Percentiles rank a stretch among this genome's conserved stretches.
Evolutionary conservation across 2,888 invertebrate species (phyloP).

Genomic region (Caenorhabditis angaria): DNA sequence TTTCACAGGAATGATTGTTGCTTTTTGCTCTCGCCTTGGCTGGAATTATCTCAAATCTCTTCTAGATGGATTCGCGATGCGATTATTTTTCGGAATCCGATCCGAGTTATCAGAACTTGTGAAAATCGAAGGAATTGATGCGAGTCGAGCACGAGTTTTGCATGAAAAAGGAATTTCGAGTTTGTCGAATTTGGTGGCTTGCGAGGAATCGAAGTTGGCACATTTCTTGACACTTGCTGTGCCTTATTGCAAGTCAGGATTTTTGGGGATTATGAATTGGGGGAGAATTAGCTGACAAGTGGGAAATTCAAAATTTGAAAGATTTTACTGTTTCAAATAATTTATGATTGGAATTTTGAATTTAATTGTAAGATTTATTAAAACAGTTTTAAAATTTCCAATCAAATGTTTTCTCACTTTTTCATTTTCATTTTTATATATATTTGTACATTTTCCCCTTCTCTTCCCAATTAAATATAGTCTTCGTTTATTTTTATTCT

Average conservation of each 20-base stretch:
- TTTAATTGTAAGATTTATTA: too few species aligned
- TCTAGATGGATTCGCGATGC: slow-evolving; percentile 89
- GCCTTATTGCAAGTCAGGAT: slow-evolving; percentile 51
- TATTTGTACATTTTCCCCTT: too few species aligned
- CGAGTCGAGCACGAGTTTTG: slow-evolving; percentile 57
- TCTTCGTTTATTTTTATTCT: not conserved
- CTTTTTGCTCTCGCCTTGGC: slow-evolving; percentile 90
- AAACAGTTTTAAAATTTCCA: too few species aligned
- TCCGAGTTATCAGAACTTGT: slow-evolving; percentile 90
- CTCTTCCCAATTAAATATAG: too few species aligned
- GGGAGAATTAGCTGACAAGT: not conserved
- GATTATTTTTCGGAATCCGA: slow-evolving; percentile 86
- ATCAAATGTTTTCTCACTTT: too few species aligned
- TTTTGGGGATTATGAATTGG: not conserved
- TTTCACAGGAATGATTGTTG: slow-evolving; percentile 87
- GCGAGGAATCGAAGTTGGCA: slow-evolving; percentile 39
- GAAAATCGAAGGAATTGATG: slow-evolving; percentile 77
- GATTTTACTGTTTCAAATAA: too few species aligned
- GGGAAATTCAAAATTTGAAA: not conserved
- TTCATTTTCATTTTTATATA: too few species aligned
- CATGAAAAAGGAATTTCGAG: slow-evolving; percentile 53
- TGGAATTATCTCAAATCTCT: slow-evolving; percentile 90
- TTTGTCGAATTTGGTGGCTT: slow-evolving; percentile 40
- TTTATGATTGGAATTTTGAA: too few species aligned
- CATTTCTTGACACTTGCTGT: slow-evolving; percentile 46